Evolutionary conservation across 30 jellyfish, hydroid and myxozoan genomes (phyloP), one percentile per base, ranked within the genome.

Genomic region (Pseudorhiza aurosa): DNA sequence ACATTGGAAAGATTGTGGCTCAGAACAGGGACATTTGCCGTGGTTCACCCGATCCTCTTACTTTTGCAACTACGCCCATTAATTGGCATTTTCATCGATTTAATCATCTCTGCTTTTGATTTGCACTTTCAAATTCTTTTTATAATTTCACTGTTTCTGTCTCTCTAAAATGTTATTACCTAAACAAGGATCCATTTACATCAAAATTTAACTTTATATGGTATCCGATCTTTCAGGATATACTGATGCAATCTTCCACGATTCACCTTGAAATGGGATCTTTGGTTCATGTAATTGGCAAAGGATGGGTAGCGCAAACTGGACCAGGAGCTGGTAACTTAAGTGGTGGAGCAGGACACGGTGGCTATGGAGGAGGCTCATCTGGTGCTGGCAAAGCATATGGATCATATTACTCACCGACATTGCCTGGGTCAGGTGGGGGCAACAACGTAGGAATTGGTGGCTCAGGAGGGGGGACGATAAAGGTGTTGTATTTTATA

Each of bases 341-440:
- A 4, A 8, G 72, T 10, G 58, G 78, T 24, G 92, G 92, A 65
- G 92, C 92, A 2, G 77, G 85, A 8, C 92, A 81, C 67, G 92
- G 92, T 64, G 92, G 92, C 51, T 81, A 65, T 37, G 92, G 92
- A 65, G 92, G 92, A 33, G 85, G 92, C 19, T 18, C 67, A 53
- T 43, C 27, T 6, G 58, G 58, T 17, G 71, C 44, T 29, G 85
- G 92, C 18, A 15, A 24, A 1, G 82, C 85, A n/a, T 81, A 81
- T 53, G 92, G 92, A 12, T 81, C 92, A 24, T 81, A 81, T 51
- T 81, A 81, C 44, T 81, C 92, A 9, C 92, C 92, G 26, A 68
- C 10, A 11, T 14, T n/a, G 28, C 70, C 71, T 8, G 92, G 92
- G 15, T 81, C 92, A 1, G 92, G 92, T 3, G 92, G 92, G 8